These are phyloP conservation scores for Picathartes gymnocephalus DNA, from an alignment of 2,113 vertebrate species.

Conservation along the genomic window DNA sequence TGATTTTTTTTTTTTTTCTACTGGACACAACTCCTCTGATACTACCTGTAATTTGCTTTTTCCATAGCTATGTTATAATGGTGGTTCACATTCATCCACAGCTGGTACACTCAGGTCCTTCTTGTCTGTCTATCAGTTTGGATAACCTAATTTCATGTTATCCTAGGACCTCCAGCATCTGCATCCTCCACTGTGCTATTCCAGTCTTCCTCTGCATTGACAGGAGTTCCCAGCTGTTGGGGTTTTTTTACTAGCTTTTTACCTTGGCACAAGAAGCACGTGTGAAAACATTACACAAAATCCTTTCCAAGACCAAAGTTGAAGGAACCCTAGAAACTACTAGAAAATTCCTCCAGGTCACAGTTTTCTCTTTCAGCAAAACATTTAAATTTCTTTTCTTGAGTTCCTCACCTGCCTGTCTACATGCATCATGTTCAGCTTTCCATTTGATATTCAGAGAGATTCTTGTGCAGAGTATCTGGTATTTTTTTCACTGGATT, in stretches of 20 bases:
- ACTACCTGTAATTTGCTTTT: neutral
- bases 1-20: neutral
- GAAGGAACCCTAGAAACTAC: neutral
- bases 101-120: neutral
- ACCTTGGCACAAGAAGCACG: neutral
- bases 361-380: neutral
- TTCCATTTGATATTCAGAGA: neutral
- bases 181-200: neutral
- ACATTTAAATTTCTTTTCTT: neutral
- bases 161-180: neutral
- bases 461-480: neutral
- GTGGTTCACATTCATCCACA: neutral
- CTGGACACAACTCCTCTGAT: neutral
- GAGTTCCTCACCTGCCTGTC: neutral
- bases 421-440: neutral
- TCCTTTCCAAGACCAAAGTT: neutral
- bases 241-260: neutral
- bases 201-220: neutral
- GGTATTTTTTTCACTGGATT: neutral
- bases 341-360: neutral
- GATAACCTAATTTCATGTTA: neutral
- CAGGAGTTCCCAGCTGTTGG: neutral
- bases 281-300: neutral
- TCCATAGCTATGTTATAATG: neutral
- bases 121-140: neutral